These are phyloP conservation scores for Eurypyga helias DNA, from an alignment of 2,113 vertebrate genomes.

Conservation along the genomic window DNA sequence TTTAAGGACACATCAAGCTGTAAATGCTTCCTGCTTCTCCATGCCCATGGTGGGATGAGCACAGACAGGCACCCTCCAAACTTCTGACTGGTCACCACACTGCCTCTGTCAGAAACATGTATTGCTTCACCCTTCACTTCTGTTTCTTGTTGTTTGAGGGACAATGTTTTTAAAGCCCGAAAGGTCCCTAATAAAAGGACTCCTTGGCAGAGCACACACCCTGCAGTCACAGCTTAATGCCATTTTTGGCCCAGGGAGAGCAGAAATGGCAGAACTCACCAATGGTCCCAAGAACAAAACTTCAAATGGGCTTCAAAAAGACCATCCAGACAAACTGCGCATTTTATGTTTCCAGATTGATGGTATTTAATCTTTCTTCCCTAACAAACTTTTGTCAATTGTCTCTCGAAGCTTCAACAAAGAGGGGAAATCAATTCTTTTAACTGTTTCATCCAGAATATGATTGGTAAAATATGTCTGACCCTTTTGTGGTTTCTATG, in stretches of 20 bases:
- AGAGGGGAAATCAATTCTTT: background rate
- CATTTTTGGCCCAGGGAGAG: background rate
- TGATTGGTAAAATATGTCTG: background rate
- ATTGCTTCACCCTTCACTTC: background rate
- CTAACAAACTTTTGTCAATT: background rate
- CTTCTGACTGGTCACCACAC: rapidly evolving
- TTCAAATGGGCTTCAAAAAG: background rate
- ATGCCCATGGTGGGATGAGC: background rate
- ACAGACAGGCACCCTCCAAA: background rate
- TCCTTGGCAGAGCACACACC: background rate
- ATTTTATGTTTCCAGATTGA: background rate
- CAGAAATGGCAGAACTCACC: background rate
- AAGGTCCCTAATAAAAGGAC: background rate
- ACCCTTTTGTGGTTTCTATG: background rate
- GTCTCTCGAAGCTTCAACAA: background rate
- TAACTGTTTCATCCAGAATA: background rate
- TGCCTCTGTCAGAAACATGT: background rate
- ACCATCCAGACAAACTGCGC: background rate
- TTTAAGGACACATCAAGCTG: background rate
- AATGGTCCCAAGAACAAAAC: background rate
- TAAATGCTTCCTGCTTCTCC: background rate
- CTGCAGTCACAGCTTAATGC: background rate
- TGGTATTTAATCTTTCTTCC: background rate
- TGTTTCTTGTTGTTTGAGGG: background rate
- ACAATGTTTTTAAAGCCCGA: background rate